These are phyloP conservation scores for Cotesia chilonis DNA, from an alignment of 1,140 invertebrate genomes.

Conservation along the genomic window DNA sequence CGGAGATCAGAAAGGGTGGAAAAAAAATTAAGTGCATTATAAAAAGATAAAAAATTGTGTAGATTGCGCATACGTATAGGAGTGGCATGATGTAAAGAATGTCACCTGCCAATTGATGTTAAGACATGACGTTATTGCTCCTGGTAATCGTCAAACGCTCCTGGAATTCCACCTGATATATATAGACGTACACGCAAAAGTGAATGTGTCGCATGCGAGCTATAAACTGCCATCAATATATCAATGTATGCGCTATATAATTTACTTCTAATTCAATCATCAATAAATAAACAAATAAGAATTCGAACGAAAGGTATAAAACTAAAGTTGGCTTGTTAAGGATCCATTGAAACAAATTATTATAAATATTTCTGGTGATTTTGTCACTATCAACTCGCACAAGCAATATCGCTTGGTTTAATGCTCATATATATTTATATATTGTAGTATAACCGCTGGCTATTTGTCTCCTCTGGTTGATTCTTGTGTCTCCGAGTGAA, in stretches of 20 bases:
- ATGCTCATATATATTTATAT: not conserved
- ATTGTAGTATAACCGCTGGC: not conserved
- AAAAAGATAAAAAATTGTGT: constrained; percentile 11
- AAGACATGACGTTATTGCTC: constrained; percentile 23
- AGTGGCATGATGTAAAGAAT: constrained; percentile 34
- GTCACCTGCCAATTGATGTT: constrained; percentile 32
- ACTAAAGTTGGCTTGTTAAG: not conserved
- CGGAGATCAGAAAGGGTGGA: constrained; percentile 4
- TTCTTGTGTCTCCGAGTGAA: constrained; percentile 3
- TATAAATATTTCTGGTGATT: constrained; percentile 10
- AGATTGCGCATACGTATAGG: constrained; percentile 23
- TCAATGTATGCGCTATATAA: not conserved
- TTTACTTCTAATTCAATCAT: no score
- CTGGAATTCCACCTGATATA: constrained; percentile 30
- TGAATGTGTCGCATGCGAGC: constrained; percentile 25
- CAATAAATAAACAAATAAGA: no score
- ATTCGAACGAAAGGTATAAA: not conserved
- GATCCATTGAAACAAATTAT: constrained; percentile 8
- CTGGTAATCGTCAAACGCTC: constrained; percentile 24
- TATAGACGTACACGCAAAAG: constrained; percentile 25
- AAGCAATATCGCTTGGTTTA: not conserved
- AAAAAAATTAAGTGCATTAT: constrained; percentile 20
- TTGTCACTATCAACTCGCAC: constrained; percentile 12
- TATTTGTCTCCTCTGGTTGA: not conserved
- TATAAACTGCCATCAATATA: constrained; percentile 4